These are phyloP conservation scores for Schizopygopsis malacanthus DNA, from an alignment of 2,797 vertebrate species.

Conservation along the genomic window DNA sequence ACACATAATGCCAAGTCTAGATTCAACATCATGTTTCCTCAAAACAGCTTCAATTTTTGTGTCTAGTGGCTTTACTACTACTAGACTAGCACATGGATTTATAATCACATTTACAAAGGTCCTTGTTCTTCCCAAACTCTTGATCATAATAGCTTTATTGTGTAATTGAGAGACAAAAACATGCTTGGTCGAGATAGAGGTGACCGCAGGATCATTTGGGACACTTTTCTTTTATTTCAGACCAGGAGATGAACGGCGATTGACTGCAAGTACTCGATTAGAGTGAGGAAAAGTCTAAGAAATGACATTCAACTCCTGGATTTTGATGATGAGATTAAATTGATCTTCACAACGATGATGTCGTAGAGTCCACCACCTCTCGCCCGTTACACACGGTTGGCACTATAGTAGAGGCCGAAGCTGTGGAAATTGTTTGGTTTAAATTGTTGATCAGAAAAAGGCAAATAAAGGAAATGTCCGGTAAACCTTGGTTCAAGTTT, in stretches of 20 bases:
- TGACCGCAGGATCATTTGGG: conserved; percentile 24
- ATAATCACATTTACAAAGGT: conserved; percentile 56
- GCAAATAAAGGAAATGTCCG: neutral
- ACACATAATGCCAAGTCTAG: neutral
- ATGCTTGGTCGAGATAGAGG: conserved; percentile 38
- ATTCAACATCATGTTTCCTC: neutral
- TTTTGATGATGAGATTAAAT: neutral
- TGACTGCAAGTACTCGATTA: neutral
- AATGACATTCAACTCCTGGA: conserved; percentile 2
- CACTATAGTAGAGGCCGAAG: conserved; percentile 88
- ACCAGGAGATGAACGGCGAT: neutral
- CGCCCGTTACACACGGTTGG: conserved; percentile 96
- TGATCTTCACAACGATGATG: conserved; percentile 90
- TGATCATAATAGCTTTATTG: conserved; percentile 29
- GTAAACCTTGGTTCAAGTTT: neutral
- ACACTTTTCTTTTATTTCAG: neutral
- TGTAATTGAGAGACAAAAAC: conserved; percentile 42
- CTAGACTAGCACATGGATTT: conserved; percentile 34
- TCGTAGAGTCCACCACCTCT: conserved; percentile 96
- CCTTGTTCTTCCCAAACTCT: conserved; percentile 10
- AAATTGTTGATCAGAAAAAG: neutral
- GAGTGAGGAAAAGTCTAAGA: neutral
- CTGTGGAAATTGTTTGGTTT: conserved; percentile 17
- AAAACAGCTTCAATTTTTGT: neutral
- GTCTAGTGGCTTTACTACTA: conserved; percentile 31